Base-by-base conservation (phyloP, 2,888 invertebrate species). In the Elgonia sp. region DNA sequence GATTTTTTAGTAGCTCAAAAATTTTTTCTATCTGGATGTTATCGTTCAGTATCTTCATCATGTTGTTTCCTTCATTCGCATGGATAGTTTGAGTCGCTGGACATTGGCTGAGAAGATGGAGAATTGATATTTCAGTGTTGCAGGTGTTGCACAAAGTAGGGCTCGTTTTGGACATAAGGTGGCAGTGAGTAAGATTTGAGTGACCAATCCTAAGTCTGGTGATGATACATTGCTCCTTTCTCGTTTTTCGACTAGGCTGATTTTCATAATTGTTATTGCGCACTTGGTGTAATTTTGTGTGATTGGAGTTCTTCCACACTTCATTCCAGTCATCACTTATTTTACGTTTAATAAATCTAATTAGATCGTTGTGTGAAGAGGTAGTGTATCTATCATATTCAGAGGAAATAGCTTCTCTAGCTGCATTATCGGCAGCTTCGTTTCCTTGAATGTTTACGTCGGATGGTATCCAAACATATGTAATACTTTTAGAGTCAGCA, bases 361-460 rank as follows among this genome's bases (percentile, higher is more conserved):
- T 16, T 2, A 46, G 10, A 7, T 46, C 46, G 46, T 46, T 46
- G 16, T 46, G 21, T 3, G 29, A 29, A 29, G 29, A 29, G 1
- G 29, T 29, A 5, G 29, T 29, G 29, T 29, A 3, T 29, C 29
- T 29, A 29, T 29, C 29, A 5, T 3, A 1, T 29, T 29, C 29
- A 5, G 29, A 29, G 29, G 29, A 29, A 29, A 21, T 2, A 21
- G 76, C 63, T 10, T 20, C 18, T 39, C 20, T 63, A 0, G 76
- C 76, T 29, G 76, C 76, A 4, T n/a, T 12, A 16, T 77, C 77
- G 0, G 77, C 77, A 9, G n/a, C 14, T 55, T 77, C 67, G 29
- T 77, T 77, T 12, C 65, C 63, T 3, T 14, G n/a, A 14, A 77
- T 77, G 8, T 63, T 63, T 4, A 53, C 50, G 18, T 77, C 63